Evolutionary conservation across 2,797 vertebrate species (phyloP), one percentile per base, ranked within the genome.

Genomic region (Xenentodon cancila): DNA sequence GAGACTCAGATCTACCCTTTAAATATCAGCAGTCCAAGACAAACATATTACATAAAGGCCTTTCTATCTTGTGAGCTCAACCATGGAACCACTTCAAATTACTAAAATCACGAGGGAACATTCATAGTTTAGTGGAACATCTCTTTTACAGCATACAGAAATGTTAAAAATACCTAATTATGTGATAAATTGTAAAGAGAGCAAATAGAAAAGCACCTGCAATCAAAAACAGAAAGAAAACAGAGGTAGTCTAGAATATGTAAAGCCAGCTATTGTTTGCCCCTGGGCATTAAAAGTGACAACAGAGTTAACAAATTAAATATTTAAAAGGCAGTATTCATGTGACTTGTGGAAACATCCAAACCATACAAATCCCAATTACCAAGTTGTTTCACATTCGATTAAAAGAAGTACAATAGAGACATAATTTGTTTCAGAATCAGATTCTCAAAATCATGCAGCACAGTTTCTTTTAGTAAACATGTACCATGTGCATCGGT

Each of bases 241-340:
- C 48, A 17, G 61, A 79, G 72, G 76, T 84, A 84, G 77, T 80
- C 54, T 25, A 59, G 46, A 1, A 8, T 40, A 56, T 25, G 11
- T 70, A 56, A 75, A 48, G 54, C 67, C 15, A 52, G 50, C 68
- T 40, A 71, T 58, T 59, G 22, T 68, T 81, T 69, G 4, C 46
- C 55, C 64, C 53, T 68, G 68, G 73, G 68, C 55, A 50, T 51
- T 59, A 47, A 18, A 49, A 19, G 9, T 43, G 51, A 69, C 20
- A 30, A 44, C 37, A 42, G 15, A 68, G 18, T 37, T 37, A 55
- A 18, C 47, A 19, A 49, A 56, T 17, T 30, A 30, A 16, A 71
- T 75, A 64, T 18, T n/a, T 44, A 46, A 60, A 58, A 75, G 13
- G 12, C 17, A 40, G 32, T 1, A 1, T 6, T 54, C 9, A 64